Evolutionary conservation across 1,140 invertebrate species (phyloP), one percentile per base, ranked within the genome.

Genomic region (Mylabris phalerata): DNA sequence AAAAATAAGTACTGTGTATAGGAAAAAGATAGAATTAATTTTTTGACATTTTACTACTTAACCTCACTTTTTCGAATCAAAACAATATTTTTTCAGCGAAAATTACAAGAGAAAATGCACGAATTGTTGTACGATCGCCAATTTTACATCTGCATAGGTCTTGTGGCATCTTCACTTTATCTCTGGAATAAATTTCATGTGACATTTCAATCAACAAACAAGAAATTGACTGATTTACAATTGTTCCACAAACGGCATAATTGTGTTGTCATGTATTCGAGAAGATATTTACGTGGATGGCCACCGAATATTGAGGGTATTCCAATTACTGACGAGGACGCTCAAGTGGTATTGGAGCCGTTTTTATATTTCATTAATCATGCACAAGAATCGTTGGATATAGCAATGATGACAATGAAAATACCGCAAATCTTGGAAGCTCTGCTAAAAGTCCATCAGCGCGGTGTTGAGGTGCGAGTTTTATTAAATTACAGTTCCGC

Each of bases 311-410:
- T 19, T 48, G 32, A 50, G 7, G 32, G 32, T 5, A 47, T 57
- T 5, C 32, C 26, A 26, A 32, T 57, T 39, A 49, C 50, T 42
- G 59, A 52, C 9, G 52, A 48, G n/a, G 48, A 45, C 19, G 41
- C 59, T 49, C 42, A 62, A 42, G 19, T 13, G n/a, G 41, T 64
- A 46, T 62, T 55, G 40, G 60, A 64, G 46, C 63, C 63, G 40
- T 57, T 62, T 32, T 46, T 64, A 3, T 64, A 64, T 55, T 64
- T 62, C 41, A 62, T 64, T 9, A 42, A 62, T 48, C 62, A 57
- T 19, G 48, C 63, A 26, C 51, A 59, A 48, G 38, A 56, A 25
- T 57, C 19, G 10, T 42, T 64, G 39, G 52, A 64, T 46, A 40
- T 64, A 52, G 56, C 63, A 13, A 42, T 59, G 19, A 64, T 64